Evolutionary conservation across 1,140 invertebrate genomes (phyloP), one percentile per base, ranked within the genome.

Genomic region (Pseudachorutes palmiensis): DNA sequence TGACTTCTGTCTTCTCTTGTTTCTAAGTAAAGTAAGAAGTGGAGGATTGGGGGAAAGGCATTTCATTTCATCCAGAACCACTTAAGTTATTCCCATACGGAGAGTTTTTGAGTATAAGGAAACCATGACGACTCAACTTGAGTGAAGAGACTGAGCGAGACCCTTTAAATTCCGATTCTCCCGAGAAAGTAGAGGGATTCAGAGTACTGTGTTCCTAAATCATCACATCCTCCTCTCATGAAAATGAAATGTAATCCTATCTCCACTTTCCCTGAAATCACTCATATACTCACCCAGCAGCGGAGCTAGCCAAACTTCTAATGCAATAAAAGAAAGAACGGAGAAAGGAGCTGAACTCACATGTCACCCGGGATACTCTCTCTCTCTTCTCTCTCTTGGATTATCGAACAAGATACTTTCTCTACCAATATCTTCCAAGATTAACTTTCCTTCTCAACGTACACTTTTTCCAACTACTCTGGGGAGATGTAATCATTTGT

Each of bases 371-470:
- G 51, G 51, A 55, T 5, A 55, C 12, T 5, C 36, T 19, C 9
- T 24, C 24, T 26, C 12, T 24, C 24, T 5, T 5, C 36, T 19
- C 9, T 24, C 24, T 26, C 12, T 24, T 55, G 51, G 24, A 55
- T 55, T 55, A 55, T 55, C 51, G 9, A 55, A 26, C 51, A 26
- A 55, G 36, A 12, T 55, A 55, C 24, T 5, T 26, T 16, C 24
- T 55, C 51, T 24, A 5, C 51, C 36, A 41, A 55, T 26, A 19
- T 55, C 24, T 26, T 55, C 51, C 12, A 55, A 22, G 51, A 12
- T 55, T 55, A 65, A 24, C 64, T 55, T 65, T 65, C 57, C 64
- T 58, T 31, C 64, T 30, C 22, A 64, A 64, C 62, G 45, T 29
- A 57, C 51, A 65, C 36, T 45, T 19, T 19, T 45, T 45, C 36